phyloP scores from a whole-genome alignment of 30 jellyfish, hydroid and myxozoan species.

The Turritopsis rubra region DNA sequence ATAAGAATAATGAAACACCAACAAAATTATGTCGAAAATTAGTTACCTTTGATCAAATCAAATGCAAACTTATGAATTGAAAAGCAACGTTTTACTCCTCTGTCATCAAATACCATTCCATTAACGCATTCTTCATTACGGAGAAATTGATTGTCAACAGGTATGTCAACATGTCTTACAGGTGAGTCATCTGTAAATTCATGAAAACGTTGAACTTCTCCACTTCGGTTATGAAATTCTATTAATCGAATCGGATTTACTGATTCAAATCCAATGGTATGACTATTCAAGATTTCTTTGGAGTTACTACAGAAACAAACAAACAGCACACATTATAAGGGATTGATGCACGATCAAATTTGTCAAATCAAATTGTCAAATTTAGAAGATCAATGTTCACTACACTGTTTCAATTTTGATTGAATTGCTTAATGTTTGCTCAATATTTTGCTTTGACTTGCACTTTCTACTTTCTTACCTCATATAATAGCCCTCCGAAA shows the following conservation, averaged over 20 bases:
- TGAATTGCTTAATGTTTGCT: no score
- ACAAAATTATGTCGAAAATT: background rate
- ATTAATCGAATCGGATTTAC: background rate
- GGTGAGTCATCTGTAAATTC: conserved; percentile 8
- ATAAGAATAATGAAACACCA: no score
- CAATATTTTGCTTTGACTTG: no score
- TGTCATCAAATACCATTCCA: conserved; percentile 16
- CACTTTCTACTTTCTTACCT: no score
- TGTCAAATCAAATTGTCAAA: no score
- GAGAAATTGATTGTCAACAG: background rate
- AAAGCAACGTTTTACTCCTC: conserved; percentile 6
- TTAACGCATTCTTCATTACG: background rate
- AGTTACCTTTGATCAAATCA: background rate
- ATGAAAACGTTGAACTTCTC: conserved; percentile 1
- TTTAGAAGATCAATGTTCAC: no score
- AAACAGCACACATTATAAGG: background rate
- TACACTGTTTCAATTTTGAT: no score
- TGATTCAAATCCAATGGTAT: background rate
- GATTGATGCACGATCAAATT: no score
- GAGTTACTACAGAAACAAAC: background rate
- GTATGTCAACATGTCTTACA: background rate
- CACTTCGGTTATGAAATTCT: background rate
- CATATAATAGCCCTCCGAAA: no score
- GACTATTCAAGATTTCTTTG: background rate
- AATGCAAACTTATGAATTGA: background rate